Evolutionary conservation across 1,140 invertebrate species (phyloP), one percentile per base, ranked within the genome.

Genomic region (Tetragnatha versicolor): DNA sequence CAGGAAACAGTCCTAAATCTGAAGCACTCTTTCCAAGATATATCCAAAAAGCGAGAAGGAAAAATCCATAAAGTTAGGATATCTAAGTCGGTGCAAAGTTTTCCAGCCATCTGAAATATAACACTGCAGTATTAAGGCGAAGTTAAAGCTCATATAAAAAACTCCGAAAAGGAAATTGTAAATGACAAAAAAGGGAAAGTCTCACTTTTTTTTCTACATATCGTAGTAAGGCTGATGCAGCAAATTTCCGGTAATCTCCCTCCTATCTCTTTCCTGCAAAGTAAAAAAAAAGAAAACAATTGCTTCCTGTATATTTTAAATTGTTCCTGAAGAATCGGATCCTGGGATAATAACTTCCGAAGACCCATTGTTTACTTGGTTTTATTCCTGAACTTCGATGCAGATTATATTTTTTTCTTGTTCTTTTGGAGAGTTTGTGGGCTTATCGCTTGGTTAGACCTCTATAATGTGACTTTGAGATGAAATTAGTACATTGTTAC

Each of bases 281-380:
- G 10, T 12, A 45, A 45, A 45, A 45, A 1, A 51, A 31, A 12
- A 35, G 42, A 51, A 68, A 49, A 68, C 65, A 68, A 68, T 68
- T 37, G 45, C 65, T 49, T 68, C 65, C 65, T 68, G 65, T 68
- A 47, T 68, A 68, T 68, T 68, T 68, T 68, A 68, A 47, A 68
- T 51, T 68, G 65, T 29, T 51, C 42, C 33, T 35, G 45, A 68
- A 51, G 33, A 51, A 68, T 25, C 10, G 45, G 27, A 10, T 55
- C 12, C 47, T 33, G 33, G 65, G 65, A 68, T 68, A 68, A 68
- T 68, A 68, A 68, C 65, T 49, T 68, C 65, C 65, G 65, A 20
- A 33, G 42, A 42, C 27, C 29, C 65, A 49, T 68, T 68, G 65
- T 68, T 68, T 51, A 33, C 51, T 63, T 27, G n/a, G 12, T 61